Conservation (phyloP, 2,797 vertebrate species). For the Crenichthys baileyi region DNA sequence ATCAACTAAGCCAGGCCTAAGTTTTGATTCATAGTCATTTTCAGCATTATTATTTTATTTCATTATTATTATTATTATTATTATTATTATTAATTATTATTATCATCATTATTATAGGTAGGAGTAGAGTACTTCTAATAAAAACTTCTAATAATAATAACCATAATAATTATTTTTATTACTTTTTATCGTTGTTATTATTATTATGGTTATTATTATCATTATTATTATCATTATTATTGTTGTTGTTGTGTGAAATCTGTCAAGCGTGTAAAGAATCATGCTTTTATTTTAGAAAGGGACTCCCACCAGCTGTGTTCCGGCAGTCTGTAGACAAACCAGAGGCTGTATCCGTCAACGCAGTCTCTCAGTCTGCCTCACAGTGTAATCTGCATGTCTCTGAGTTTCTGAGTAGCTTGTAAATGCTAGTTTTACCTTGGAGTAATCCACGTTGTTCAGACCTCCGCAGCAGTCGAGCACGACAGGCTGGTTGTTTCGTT, state of each 20-base stretch:
- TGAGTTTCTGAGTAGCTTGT: neutral
- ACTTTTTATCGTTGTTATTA: too few species aligned
- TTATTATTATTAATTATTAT: neutral
- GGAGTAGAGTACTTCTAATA: neutral
- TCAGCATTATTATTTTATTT: too few species aligned
- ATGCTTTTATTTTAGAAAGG: slow-evolving; percentile 60
- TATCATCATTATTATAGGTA: neutral
- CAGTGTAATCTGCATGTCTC: too few species aligned
- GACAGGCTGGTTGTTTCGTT: neutral
- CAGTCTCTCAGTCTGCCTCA: neutral
- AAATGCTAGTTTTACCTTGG: slow-evolving; percentile 67
- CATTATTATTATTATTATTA: neutral
- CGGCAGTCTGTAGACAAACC: neutral
- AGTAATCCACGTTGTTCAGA: slow-evolving; percentile 79
- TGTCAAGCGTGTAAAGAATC: neutral
- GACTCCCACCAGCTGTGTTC: neutral
- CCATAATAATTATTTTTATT: too few species aligned
- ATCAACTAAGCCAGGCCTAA: neutral
- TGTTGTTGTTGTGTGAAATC: neutral
- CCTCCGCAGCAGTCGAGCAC: slow-evolving; percentile 80
- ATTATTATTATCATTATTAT: too few species aligned
- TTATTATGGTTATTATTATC: too few species aligned
- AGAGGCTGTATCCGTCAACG: neutral
- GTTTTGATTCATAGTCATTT: neutral
- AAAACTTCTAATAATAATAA: too few species aligned